Evolutionary conservation across 2,797 vertebrate species (phyloP).

Genomic region (Notamacropus eugenii): DNA sequence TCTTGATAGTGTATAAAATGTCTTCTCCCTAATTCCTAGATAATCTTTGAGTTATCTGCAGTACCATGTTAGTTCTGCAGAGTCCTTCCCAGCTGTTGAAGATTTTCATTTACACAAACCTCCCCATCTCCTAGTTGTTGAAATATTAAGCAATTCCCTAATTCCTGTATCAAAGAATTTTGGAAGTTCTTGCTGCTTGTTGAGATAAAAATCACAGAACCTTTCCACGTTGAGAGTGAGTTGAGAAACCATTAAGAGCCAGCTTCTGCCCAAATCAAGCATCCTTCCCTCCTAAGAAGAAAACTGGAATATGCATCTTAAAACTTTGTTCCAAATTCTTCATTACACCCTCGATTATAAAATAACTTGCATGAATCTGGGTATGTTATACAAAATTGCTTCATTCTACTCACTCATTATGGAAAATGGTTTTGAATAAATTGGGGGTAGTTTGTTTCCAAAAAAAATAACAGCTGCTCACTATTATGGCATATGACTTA

Average conservation of each 20-base stretch:
- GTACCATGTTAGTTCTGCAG: neutral
- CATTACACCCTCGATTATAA: neutral
- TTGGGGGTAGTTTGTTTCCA: neutral
- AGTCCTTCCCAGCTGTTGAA: too few relatives aligned
- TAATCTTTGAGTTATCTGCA: neutral
- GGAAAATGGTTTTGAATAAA: fast-evolving
- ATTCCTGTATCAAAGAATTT: neutral
- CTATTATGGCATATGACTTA: fast-evolving
- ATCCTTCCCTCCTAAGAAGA: neutral
- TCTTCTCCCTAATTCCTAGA: neutral
- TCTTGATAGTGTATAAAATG: neutral
- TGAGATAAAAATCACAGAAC: neutral
- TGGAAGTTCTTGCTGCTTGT: neutral
- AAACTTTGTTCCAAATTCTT: neutral
- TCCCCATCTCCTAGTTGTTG: neutral
- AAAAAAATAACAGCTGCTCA: neutral
- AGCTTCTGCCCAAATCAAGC: neutral
- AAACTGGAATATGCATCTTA: neutral
- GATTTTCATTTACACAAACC: neutral
- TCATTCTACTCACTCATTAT: neutral
- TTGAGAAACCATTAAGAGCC: neutral
- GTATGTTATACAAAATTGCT: neutral
- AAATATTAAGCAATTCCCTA: neutral
- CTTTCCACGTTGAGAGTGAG: neutral
- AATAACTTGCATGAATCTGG: fast-evolving